Base-by-base conservation (phyloP, 2,797 vertebrate genomes). In the Gadopsis marmoratus region DNA sequence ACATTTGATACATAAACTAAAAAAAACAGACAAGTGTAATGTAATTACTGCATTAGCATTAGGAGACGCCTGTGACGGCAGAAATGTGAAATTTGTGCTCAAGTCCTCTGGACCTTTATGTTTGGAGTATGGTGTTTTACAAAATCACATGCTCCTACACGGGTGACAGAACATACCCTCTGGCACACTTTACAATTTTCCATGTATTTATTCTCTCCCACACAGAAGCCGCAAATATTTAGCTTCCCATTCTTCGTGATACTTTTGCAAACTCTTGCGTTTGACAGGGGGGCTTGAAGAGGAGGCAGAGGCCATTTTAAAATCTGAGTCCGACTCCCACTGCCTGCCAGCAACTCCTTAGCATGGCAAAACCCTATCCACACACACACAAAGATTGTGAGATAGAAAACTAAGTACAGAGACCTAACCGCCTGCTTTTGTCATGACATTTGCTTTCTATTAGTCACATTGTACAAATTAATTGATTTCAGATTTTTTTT, bases 81-180 rank as follows among this genome's bases (percentile, higher is more conserved):
- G 13, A 71, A 58, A 65, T 33, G 53, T 68, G 62, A 77, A 71
- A 82, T 60, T 1, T 43, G 33, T 65, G 23, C 31, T 62, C 4
- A 31, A 51, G 69, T 79, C 39, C 59, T 64, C 59, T 47, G 60
- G 70, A 72, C 51, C 71, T 14, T 43, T 56, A 61, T 66, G 50
- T 71, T 82, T 55, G 19, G 19, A 74, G 5, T 66, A 33, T n/a
- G 39, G 63, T 19, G 21, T 66, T 79, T 74, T 35, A 10, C 71
- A 84, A 88, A 82, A 89, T 87, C 69, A 85, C 71, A 82, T 7
- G 63, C 77, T 86, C 74, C 79, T 85, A 70, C 84, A 82, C 21
- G 29, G 71, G 80, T 85, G 84, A 92, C 89, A 88, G 84, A 81
- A 86, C 88, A 86, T 85, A 84, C 81, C 85, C 78, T 21, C 58